These are phyloP conservation scores for Metopia argyrocephala DNA, from an alignment of 2,888 invertebrate genomes.

Conservation along the genomic window DNA sequence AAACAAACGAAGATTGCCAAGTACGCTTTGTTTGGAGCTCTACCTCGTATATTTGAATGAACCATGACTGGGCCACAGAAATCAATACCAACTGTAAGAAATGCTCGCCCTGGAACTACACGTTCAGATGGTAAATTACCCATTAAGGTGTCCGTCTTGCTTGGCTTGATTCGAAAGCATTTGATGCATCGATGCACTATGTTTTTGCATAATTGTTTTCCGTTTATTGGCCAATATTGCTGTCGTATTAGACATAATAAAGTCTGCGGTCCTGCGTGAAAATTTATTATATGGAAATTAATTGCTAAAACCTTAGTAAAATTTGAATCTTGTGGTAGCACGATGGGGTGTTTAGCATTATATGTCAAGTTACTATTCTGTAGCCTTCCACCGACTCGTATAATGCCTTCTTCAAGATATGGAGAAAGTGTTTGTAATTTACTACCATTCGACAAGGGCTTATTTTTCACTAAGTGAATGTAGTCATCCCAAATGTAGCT, in stretches of 20 bases:
- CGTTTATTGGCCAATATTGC: conserved; percentile 27
- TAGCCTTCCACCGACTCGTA: neutral
- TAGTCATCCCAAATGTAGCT: too few species aligned
- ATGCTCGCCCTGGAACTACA: conserved; percentile 1
- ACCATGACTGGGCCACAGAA: conserved; percentile 48
- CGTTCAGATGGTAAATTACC: conserved; percentile 11
- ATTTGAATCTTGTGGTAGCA: conserved; percentile 8
- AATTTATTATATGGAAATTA: neutral
- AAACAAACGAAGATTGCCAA: conserved; percentile 19
- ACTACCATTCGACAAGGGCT: neutral
- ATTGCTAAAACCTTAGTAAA: neutral
- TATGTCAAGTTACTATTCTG: neutral
- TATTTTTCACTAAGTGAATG: too few species aligned
- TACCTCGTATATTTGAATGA: neutral
- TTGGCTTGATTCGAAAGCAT: conserved; percentile 23
- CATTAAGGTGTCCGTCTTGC: conserved; percentile 39
- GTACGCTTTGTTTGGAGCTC: conserved; percentile 25
- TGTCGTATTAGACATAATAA: conserved; percentile 7
- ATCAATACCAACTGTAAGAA: conserved; percentile 16
- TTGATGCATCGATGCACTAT: conserved; percentile 4
- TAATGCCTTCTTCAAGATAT: neutral
- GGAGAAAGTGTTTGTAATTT: neutral
- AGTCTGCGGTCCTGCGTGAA: conserved; percentile 22
- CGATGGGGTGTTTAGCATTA: conserved; percentile 9
- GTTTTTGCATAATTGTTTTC: neutral